Base-by-base conservation (phyloP, 2,113 vertebrate species). In the Microcebus murinus region DNA sequence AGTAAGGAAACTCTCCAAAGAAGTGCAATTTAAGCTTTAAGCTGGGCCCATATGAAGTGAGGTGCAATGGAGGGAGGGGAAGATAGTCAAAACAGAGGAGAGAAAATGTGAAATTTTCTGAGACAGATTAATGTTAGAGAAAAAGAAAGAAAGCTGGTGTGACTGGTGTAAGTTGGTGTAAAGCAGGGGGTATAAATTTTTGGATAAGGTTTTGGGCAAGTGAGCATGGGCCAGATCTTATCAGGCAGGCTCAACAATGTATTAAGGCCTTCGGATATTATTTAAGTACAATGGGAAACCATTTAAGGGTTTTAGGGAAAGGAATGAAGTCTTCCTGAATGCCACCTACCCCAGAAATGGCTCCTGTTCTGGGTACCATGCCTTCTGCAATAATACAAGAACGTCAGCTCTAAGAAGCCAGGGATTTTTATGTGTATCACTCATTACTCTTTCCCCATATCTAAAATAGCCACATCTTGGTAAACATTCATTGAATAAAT, bases 391-490 rank as follows among this genome's bases (percentile, higher is more conserved):
- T 48, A 90, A 92, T 50, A n/a, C 1, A 94, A 96, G 80, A 84
- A 96, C 81, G 67, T 96, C 83, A 94, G 82, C 15, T 68, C 48
- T 17, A 87, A 95, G n/a, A 77, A 29, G 39, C 73, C 42, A 59
- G 34, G 29, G 21, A 71, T 74, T 96, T 91, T 87, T 76, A 77
- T 80, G 9, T 83, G 12, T 79, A 39, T 59, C 45, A n/a, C 76
- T 95, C 70, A 81, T 34, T 93, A 48, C 8, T 52, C 87, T 91
- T 45, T 59, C 83, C 8, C 14, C 15, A 8, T 48, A 27, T 39
- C 65, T 89, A 76, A 89, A 88, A 68, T 76, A 94, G 29, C 45
- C 93, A 25, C 23, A 74, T 17, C 11, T 84, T 63, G 50, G n/a
- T 61, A 91, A 87, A 94, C 8, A 95, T 50, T 50, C 52, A 13